Conservation (phyloP, 1,140 invertebrate species). For the Temnothorax nylanderi region DNA sequence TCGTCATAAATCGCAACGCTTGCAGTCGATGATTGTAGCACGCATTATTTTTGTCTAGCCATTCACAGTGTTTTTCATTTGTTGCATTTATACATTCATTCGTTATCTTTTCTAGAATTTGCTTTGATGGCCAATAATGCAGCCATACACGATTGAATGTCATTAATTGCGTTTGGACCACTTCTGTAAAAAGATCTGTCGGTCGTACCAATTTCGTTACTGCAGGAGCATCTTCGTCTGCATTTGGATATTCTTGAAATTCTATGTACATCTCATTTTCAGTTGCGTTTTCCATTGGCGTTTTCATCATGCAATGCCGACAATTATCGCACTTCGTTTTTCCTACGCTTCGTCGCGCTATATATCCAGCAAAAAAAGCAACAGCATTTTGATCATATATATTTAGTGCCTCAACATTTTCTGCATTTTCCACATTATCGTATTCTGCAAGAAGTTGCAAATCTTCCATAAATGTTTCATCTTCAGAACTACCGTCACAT, state of each 20-base stretch:
- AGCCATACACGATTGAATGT: too few species aligned
- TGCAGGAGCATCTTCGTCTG: neutral
- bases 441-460: neutral
- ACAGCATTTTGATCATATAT: slow-evolving; percentile 19
- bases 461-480: neutral
- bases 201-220: neutral
- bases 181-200: too few species aligned
- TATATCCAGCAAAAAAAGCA: neutral
- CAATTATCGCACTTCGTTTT: neutral
- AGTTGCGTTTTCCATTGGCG: neutral
- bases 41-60: too few species aligned
- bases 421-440: neutral
- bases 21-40: too few species aligned
- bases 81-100: too few species aligned
- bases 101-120: too few species aligned
- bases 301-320: neutral
- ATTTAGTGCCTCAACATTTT: neutral
- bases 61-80: too few species aligned
- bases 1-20: too few species aligned
- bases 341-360: neutral
- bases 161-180: too few species aligned
- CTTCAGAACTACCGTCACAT: neutral
- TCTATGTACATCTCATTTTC: slow-evolving; percentile 19
- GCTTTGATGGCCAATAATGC: too few species aligned
- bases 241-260: neutral